Evolutionary conservation across 64 coral and sea anemone genomes (phyloP), one percentile per base, ranked within the genome.

Genomic region (Orbicella faveolata): DNA sequence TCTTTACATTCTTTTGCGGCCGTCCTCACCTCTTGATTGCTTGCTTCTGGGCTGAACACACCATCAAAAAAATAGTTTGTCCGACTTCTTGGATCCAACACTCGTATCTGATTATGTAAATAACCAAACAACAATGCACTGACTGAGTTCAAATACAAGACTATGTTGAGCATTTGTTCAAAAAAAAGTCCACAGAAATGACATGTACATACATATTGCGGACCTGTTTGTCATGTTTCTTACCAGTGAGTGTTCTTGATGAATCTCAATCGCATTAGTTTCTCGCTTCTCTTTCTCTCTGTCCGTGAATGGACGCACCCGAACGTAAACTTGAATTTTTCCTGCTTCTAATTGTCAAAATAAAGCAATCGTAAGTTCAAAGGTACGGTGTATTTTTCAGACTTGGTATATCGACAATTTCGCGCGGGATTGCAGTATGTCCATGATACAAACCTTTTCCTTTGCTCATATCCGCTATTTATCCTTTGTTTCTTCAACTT

Each of bases 1-100:
- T 15, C 30, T 30, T 30, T 30, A 30, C 30, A 30, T 30, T 30
- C 30, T 16, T 1, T 59, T 59, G 11, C 55, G 15, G 13, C 3
- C 11, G 13, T 12, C 9, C 30, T 79, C 23, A 98, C 96, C 87
- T 98, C 96, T 73, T 98, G 79, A 63, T 98, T 98, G 4, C 82
- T 90, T 4, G 96, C 92, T 23, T 98, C 96, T 20, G 96, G 96
- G 12, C 96, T 93, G 77, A 98, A 98, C 63, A 98, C 96, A 1
- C 96, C 96, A 61, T 98, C 96, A 62, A 93, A 98, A 64, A 98
- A 98, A 78, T 98, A 98, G 69, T 98, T 98, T 6, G 90, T 98
- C 41, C 94, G 93, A 68, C 92, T 98, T 89, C 92, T 78, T 68
- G 91, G 91, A 64, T 98, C 96, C 36, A 98, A 76, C 12, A 98